Conservation (phyloP, 2,888 invertebrate species). For the Mantis religiosa region DNA sequence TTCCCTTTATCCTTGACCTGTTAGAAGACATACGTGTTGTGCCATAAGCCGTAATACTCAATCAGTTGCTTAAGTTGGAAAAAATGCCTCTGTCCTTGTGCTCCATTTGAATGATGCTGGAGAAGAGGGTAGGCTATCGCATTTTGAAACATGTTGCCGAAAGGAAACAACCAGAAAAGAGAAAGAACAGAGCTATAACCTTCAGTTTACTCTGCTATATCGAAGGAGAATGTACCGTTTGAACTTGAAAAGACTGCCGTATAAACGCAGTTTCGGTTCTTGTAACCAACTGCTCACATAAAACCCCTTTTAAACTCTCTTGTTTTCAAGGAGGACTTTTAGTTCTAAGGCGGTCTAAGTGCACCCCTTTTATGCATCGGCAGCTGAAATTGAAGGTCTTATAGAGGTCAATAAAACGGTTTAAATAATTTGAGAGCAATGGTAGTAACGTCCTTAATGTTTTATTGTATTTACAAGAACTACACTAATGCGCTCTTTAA, state of each 20-base stretch:
- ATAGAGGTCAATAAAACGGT: not conserved
- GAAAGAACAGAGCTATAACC: not conserved
- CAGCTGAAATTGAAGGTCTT: not conserved
- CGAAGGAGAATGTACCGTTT: not conserved
- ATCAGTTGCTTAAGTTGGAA: no score
- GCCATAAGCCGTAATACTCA: no score
- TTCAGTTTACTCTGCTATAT: not conserved
- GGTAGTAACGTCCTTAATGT: no score
- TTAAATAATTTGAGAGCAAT: not conserved
- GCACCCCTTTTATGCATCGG: not conserved
- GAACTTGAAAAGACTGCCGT: not conserved
- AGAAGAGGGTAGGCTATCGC: not conserved
- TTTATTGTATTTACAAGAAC: no score
- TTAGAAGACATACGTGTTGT: no score
- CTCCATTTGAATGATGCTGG: no score
- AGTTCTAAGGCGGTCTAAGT: not conserved
- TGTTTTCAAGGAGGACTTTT: not conserved
- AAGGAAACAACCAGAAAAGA: not conserved
- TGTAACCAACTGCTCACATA: not conserved
- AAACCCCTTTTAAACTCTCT: not conserved
- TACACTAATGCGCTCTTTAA: no score
- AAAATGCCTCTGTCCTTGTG: no score
- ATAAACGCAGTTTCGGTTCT: not conserved
- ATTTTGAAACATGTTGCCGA: not conserved
- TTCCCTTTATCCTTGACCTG: no score